phyloP scores from a whole-genome alignment of 2,113 vertebrate species.

The Colius striatus region DNA sequence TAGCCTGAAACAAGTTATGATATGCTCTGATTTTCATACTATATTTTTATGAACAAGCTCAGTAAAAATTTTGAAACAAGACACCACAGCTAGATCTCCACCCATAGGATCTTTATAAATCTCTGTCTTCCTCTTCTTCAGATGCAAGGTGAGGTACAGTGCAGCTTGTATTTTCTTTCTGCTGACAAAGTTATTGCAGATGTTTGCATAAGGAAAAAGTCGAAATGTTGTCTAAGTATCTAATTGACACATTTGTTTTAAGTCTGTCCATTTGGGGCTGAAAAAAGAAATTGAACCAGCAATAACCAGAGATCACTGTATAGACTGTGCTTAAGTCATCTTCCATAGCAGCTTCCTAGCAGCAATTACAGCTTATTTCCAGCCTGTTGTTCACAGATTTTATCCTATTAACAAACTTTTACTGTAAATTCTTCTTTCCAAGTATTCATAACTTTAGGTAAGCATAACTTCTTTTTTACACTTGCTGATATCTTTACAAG shows the following conservation, averaged over 20 bases:
- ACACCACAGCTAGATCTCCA: background rate
- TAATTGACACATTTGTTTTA: background rate
- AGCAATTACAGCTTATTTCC: background rate
- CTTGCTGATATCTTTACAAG: background rate
- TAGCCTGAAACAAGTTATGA: background rate
- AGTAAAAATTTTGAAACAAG: background rate
- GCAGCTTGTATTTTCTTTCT: background rate
- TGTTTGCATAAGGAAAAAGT: background rate
- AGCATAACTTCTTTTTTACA: background rate
- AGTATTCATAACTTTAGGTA: background rate
- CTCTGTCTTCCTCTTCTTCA: background rate
- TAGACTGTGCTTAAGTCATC: background rate
- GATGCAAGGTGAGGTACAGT: accelerated
- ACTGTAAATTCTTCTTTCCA: background rate
- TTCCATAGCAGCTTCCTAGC: background rate
- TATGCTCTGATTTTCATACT: background rate
- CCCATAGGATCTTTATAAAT: background rate
- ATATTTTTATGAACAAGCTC: background rate
- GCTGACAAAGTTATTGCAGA: background rate
- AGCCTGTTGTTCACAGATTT: background rate
- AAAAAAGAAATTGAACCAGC: background rate
- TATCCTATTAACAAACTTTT: background rate
- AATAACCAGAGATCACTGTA: background rate
- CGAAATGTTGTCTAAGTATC: background rate
- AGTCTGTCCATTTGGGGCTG: background rate